Conservation (phyloP, 2,888 invertebrate genomes). For the Metalampra italica region DNA sequence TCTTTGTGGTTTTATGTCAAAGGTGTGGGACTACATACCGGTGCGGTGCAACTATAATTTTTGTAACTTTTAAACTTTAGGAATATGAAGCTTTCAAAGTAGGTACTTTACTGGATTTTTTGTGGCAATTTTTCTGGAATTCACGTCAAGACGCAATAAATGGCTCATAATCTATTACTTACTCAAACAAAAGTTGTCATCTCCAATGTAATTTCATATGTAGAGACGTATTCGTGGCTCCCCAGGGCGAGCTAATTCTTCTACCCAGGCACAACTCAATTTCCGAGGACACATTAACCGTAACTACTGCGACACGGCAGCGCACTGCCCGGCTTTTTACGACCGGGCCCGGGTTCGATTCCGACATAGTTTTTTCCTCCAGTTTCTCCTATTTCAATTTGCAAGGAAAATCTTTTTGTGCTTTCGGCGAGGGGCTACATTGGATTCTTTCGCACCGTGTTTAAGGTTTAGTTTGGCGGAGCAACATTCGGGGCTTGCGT, state of each 20-base stretch:
- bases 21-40: no score
- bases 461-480: constrained; percentile 23
- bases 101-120: no score
- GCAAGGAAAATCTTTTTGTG: constrained; percentile 48
- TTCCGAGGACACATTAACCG: constrained; percentile 72
- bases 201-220: constrained; percentile 28
- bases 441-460: constrained; percentile 7
- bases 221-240: constrained; percentile 26
- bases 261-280: constrained; percentile 70
- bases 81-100: no score
- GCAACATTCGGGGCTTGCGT: constrained; percentile 22
- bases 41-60: no score
- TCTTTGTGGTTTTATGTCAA: neutral
- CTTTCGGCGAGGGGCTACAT: constrained; percentile 6
- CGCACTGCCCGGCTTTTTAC: constrained; percentile 65
- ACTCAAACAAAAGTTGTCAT: constrained; percentile 12
- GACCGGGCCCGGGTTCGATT: constrained; percentile 48
- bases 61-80: no score
- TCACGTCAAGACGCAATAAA: no score
- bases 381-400: constrained; percentile 71
- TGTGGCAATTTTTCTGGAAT: no score
- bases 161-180: neutral
- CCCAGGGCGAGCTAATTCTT: constrained; percentile 67
- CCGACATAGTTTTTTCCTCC: constrained; percentile 40
- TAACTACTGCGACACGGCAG: constrained; percentile 69